phyloP scores from a whole-genome alignment of 1,140 invertebrate species.

The Drosophila teissieri region DNA sequence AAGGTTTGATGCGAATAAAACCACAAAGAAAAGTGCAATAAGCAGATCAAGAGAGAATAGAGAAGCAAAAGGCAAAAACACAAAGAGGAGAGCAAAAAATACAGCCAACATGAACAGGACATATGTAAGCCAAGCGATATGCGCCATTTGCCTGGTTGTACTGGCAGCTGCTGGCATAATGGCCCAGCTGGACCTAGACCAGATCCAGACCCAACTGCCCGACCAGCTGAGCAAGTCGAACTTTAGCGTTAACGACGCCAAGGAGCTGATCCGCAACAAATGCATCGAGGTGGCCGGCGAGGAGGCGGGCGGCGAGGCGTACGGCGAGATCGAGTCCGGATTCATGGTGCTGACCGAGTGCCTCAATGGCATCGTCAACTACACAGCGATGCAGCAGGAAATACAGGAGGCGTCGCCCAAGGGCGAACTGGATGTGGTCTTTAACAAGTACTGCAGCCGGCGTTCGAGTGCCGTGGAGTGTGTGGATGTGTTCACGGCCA shows the following conservation, averaged over 20 bases:
- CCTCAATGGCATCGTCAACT: slow-evolving; percentile 85
- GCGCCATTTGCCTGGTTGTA: slow-evolving; percentile 11
- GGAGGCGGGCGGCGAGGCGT: slow-evolving; percentile 59
- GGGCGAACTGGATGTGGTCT: slow-evolving; percentile 86
- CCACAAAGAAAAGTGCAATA: neutral
- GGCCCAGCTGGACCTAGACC: slow-evolving; percentile 55
- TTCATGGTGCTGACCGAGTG: slow-evolving; percentile 83
- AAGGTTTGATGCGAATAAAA: neutral
- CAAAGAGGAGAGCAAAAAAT: neutral
- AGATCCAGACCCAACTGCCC: slow-evolving; percentile 56
- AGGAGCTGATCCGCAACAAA: slow-evolving; percentile 66
- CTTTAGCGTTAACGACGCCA: slow-evolving; percentile 41
- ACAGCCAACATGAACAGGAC: slow-evolving; percentile 10
- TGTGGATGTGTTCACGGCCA: slow-evolving; percentile 86
- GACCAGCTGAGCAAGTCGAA: slow-evolving; percentile 57
- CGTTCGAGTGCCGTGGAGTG: slow-evolving; percentile 87
- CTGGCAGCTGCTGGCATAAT: slow-evolving; percentile 1
- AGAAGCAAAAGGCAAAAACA: neutral
- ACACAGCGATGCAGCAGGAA: slow-evolving; percentile 86
- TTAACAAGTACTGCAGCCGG: slow-evolving; percentile 88
- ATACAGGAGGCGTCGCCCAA: slow-evolving; percentile 87
- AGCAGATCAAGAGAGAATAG: neutral
- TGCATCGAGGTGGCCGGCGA: slow-evolving; percentile 75
- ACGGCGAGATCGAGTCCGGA: slow-evolving; percentile 51
- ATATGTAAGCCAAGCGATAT: neutral